These are phyloP conservation scores for Dryobates pubescens DNA, from an alignment of 2,797 vertebrate genomes.

Conservation along the genomic window DNA sequence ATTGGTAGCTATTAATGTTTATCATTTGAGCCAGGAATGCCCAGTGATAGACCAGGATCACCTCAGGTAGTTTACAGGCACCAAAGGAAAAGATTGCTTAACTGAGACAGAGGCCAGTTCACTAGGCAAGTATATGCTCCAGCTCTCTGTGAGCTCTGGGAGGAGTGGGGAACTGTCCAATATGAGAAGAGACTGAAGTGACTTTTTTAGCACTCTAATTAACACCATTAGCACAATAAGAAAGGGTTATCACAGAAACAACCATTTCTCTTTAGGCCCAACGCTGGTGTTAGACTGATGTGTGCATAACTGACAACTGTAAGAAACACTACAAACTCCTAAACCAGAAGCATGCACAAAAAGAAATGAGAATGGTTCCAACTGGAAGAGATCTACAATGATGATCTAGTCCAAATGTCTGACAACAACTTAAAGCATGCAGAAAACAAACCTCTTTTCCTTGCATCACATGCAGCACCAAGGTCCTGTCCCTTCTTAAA, in stretches of 20 bases:
- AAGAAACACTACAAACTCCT: neutral
- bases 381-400: neutral
- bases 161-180: neutral
- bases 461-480: accelerated
- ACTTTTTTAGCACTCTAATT: neutral
- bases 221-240: neutral
- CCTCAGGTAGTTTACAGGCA: neutral
- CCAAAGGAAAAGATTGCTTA: neutral
- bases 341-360: neutral
- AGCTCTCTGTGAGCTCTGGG: neutral
- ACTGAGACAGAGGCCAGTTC: neutral
- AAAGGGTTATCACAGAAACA: neutral
- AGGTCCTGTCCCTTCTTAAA: neutral
- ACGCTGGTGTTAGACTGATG: neutral
- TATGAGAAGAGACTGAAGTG: neutral
- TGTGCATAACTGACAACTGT: neutral
- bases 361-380: neutral
- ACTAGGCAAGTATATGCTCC: neutral
- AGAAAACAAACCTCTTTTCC: neutral
- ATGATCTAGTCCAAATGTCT: neutral
- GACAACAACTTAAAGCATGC: neutral
- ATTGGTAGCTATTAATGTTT: neutral
- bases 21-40: neutral
- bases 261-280: neutral
- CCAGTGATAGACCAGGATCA: neutral